Conservation (phyloP, 2,797 vertebrate species). For the Acanthornis magna region DNA sequence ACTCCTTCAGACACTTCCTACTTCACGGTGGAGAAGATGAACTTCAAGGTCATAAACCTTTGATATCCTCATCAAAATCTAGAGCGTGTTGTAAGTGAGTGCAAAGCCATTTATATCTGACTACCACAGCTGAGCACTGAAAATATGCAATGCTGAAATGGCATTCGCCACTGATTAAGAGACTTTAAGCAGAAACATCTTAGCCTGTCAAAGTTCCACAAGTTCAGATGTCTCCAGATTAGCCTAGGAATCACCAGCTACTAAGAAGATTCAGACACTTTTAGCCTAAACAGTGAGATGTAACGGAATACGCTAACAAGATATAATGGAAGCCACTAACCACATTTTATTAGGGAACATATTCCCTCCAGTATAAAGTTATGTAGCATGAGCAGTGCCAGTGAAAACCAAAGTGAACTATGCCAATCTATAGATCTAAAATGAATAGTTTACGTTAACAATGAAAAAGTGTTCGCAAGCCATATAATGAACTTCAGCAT, state of each 20-base stretch:
- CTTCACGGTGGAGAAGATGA: background rate
- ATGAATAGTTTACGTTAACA: background rate
- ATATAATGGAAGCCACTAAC: background rate
- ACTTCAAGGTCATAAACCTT: background rate
- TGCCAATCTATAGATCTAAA: background rate
- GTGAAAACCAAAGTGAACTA: background rate
- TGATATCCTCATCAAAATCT: slow-evolving; percentile 6
- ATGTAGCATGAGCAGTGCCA: rapidly evolving
- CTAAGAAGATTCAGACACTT: background rate
- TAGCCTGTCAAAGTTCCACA: background rate
- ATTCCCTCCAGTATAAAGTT: background rate
- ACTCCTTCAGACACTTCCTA: background rate
- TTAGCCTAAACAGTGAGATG: background rate
- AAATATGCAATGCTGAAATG: background rate
- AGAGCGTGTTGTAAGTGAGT: background rate
- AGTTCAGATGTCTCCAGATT: background rate
- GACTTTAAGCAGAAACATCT: background rate
- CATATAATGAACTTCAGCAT: background rate
- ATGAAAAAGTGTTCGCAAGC: background rate
- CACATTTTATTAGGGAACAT: background rate
- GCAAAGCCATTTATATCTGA: background rate
- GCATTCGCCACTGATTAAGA: background rate
- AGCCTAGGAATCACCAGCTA: background rate
- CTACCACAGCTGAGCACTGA: background rate
- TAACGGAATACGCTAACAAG: background rate